Percentiles rank a stretch among this genome's conserved stretches.
phyloP scores from a whole-genome alignment of 2,888 invertebrate genomes.

The Eupithecia subumbrata region DNA sequence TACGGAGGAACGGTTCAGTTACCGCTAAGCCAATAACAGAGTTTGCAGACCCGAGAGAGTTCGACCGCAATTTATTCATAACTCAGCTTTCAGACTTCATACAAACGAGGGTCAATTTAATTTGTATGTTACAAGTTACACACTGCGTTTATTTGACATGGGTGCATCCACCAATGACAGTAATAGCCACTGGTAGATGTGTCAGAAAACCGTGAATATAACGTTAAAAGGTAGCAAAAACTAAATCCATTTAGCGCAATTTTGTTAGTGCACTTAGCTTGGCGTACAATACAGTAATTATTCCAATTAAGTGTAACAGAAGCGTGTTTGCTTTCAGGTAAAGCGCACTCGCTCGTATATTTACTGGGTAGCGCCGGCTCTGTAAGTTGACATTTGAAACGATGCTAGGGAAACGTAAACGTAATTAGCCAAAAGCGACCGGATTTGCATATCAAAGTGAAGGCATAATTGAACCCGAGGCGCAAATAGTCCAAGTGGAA shows the following conservation, averaged over 20 bases:
- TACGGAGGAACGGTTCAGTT: constrained; percentile 51
- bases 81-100: constrained; percentile 46
- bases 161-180: constrained; percentile 13
- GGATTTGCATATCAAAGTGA: constrained; percentile 83
- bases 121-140: constrained; percentile 34
- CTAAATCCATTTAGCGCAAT: constrained; percentile 2
- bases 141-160: constrained; percentile 11
- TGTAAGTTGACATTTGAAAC: constrained; percentile 69
- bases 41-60: constrained; percentile 56
- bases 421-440: constrained; percentile 79
- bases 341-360: constrained; percentile 24
- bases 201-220: neutral
- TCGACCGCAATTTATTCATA: constrained; percentile 56
- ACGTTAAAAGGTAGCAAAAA: neutral
- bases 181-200: neutral
- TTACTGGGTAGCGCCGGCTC: constrained; percentile 31
- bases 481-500: constrained; percentile 81
- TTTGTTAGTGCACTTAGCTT: neutral
- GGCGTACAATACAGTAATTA: constrained; percentile 28
- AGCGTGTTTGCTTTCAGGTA: constrained; percentile 35
- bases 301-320: constrained; percentile 35
- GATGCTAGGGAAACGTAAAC: constrained; percentile 74
- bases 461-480: constrained; percentile 78
- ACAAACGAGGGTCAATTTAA: constrained; percentile 36
- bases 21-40: constrained; percentile 71